Conservation (phyloP, 2,888 invertebrate species). For the Nematopogon swammerdamellus region DNA sequence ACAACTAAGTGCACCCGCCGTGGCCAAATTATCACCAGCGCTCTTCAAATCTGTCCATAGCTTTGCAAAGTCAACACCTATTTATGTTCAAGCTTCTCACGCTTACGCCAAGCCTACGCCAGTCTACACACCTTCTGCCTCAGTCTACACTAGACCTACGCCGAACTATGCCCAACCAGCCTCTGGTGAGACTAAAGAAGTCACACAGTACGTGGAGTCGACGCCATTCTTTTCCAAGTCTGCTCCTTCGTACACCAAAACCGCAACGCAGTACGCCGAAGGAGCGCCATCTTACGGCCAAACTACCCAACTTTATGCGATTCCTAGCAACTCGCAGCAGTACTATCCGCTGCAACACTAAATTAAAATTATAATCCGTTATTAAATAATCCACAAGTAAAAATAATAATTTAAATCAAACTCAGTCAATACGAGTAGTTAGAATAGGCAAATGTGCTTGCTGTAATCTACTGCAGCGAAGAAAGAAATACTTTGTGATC, state of each 20-base stretch:
- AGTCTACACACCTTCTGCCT: not conserved
- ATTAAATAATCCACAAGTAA: not conserved
- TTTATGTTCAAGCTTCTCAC: too few species aligned
- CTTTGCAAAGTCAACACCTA: not conserved
- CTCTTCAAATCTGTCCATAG: not conserved
- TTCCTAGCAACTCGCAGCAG: not conserved
- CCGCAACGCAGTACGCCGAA: not conserved
- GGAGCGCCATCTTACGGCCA: not conserved
- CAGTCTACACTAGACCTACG: not conserved
- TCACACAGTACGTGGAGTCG: not conserved
- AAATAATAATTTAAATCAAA: not conserved
- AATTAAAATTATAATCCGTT: too few species aligned
- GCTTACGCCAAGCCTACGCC: not conserved
- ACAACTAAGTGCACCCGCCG: not conserved
- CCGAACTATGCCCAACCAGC: not conserved
- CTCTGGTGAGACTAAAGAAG: not conserved
- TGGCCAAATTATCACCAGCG: not conserved
- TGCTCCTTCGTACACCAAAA: not conserved
- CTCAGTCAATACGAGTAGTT: not conserved
- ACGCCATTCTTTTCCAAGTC: not conserved
- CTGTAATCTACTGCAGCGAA: too few species aligned
- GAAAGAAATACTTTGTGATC: not conserved
- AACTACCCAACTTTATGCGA: not conserved
- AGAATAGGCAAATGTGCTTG: too few species aligned
- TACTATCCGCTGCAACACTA: not conserved